Percentiles rank a stretch among this genome's conserved stretches.
Evolutionary conservation across 2,888 invertebrate species (phyloP).

Genomic region (Syritta pipiens): DNA sequence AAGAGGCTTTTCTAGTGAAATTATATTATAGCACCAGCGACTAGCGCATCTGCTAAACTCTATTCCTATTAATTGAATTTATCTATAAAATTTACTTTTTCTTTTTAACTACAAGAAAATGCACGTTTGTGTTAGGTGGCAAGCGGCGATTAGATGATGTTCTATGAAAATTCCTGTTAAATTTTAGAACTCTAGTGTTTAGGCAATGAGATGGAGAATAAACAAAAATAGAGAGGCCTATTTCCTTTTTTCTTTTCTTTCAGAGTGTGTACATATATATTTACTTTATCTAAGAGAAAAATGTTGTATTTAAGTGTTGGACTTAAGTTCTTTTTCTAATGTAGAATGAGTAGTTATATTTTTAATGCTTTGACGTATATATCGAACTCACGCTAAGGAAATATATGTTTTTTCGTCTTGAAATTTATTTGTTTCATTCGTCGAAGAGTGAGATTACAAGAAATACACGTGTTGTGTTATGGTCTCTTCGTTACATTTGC

Average conservation of each 20-base stretch:
- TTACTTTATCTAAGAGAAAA: not conserved
- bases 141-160: slow-evolving; percentile 31
- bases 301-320: slow-evolving; percentile 15
- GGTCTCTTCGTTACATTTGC: too few species aligned
- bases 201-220: slow-evolving; percentile 22
- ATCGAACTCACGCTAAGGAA: slow-evolving; percentile 12
- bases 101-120: slow-evolving; percentile 13
- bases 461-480: too few species aligned
- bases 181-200: slow-evolving; percentile 27
- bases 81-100: slow-evolving; percentile 36
- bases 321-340: slow-evolving; percentile 16
- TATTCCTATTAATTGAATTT: slow-evolving; percentile 63
- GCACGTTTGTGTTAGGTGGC: slow-evolving; percentile 4
- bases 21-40: slow-evolving; percentile 82
- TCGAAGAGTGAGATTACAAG: too few species aligned
- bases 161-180: slow-evolving; percentile 50
- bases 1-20: slow-evolving; percentile 87
- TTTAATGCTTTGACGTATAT: slow-evolving; percentile 22
- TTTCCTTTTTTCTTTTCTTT: not conserved
- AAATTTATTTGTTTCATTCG: too few species aligned
- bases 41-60: slow-evolving; percentile 21
- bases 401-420: slow-evolving; percentile 6
- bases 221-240: slow-evolving; percentile 1
- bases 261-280: slow-evolving; percentile 22
- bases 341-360: not conserved